Evolutionary conservation across 2,888 invertebrate genomes (phyloP).

Genomic region (Zele albiditarsus): DNA sequence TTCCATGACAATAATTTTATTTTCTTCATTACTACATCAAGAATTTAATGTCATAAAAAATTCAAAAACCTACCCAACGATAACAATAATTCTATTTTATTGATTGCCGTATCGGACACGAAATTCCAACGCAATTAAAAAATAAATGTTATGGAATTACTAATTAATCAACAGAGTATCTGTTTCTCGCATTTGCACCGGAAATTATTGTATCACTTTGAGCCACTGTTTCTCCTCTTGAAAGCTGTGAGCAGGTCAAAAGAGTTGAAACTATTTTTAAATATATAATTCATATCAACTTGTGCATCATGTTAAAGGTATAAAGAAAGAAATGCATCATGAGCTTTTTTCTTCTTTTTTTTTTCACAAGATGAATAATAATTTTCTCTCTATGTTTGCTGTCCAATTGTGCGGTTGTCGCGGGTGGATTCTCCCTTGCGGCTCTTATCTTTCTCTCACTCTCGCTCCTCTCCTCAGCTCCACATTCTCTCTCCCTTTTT

Average conservation of each 20-base stretch:
- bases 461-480: background rate
- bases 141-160: no score
- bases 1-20: no score
- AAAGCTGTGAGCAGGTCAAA: background rate
- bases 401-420: slow-evolving; percentile 55
- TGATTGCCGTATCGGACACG: no score
- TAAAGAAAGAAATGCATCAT: background rate
- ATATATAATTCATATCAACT: background rate
- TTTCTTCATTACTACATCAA: no score
- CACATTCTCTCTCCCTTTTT: slow-evolving; percentile 5
- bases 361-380: slow-evolving; percentile 2
- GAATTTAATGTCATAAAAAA: no score
- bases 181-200: background rate
- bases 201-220: background rate
- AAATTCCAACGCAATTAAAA: no score
- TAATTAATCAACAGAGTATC: no score
- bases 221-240: no score
- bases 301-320: background rate
- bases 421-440: slow-evolving; percentile 51
- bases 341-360: background rate
- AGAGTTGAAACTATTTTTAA: background rate
- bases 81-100: no score
- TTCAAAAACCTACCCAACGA: no score
- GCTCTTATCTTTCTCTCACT: background rate
- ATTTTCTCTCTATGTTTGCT: slow-evolving; percentile 37